phyloP scores from a whole-genome alignment of 2,797 vertebrate species.

The Oceanodroma leucorhoa region DNA sequence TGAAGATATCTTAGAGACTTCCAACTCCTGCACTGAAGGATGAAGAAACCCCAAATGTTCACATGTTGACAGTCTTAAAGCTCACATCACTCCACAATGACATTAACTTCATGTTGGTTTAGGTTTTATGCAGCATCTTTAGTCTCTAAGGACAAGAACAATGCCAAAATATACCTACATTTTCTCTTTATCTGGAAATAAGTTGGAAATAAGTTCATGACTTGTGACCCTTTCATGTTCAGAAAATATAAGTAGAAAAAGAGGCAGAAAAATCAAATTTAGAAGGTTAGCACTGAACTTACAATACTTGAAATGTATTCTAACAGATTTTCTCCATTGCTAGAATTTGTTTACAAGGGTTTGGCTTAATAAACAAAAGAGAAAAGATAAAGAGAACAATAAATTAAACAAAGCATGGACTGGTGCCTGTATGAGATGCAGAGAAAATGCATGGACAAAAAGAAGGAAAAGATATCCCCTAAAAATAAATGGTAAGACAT shows the following conservation, averaged over 20 bases:
- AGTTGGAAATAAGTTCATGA: background rate
- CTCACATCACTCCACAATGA: constrained; percentile 78
- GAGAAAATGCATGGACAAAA: background rate
- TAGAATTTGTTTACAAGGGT: background rate
- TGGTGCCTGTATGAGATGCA: background rate
- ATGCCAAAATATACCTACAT: background rate
- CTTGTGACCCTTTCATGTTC: background rate
- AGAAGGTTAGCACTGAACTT: background rate
- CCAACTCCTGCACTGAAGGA: constrained; percentile 80
- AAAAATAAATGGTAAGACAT: background rate
- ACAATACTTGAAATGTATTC: background rate
- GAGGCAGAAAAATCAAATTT: background rate
- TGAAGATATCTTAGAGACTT: constrained; percentile 43
- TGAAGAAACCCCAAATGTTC: constrained; percentile 82
- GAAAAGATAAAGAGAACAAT: background rate
- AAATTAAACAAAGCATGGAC: background rate
- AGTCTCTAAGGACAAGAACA: constrained; percentile 68
- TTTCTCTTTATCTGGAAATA: background rate
- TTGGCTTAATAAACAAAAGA: background rate
- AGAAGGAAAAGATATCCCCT: background rate
- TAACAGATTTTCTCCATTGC: background rate
- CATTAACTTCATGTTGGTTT: constrained; percentile 78
- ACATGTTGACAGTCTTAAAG: constrained; percentile 80
- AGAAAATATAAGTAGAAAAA: background rate
- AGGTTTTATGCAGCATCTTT: constrained; percentile 78